These are phyloP conservation scores for Schizotus pectinicornis DNA, from an alignment of 2,888 invertebrate species.

Conservation along the genomic window DNA sequence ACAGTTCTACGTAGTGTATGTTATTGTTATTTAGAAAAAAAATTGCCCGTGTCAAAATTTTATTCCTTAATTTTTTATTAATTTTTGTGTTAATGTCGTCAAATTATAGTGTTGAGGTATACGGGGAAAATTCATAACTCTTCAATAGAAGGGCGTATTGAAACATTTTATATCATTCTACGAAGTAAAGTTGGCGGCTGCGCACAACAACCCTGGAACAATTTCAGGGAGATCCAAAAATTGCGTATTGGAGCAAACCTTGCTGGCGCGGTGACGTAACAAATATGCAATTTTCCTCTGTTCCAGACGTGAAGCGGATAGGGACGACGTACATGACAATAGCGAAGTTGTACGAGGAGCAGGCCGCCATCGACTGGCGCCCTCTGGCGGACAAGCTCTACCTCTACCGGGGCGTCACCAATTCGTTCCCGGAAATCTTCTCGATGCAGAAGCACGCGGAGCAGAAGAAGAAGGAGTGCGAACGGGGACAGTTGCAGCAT, in stretches of 20 bases:
- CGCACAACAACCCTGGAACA: too few relatives aligned
- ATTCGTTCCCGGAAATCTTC: conserved; percentile 88
- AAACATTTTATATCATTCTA: too few relatives aligned
- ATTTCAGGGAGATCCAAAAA: too few relatives aligned
- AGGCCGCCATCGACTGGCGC: conserved; percentile 89
- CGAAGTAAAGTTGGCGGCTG: too few relatives aligned
- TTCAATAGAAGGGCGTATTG: too few relatives aligned
- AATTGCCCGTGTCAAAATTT: too few relatives aligned
- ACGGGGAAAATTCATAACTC: too few relatives aligned
- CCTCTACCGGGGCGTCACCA: conserved; percentile 92
- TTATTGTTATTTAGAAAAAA: too few relatives aligned
- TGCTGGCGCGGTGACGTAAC: neutral
- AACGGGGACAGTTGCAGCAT: conserved; percentile 81
- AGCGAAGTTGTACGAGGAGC: conserved; percentile 88
- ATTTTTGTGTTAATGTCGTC: too few relatives aligned
- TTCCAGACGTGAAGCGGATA: conserved; percentile 68
- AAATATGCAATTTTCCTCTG: neutral
- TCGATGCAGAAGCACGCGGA: conserved; percentile 88
- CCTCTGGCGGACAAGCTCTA: conserved; percentile 90
- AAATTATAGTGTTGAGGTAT: too few relatives aligned
- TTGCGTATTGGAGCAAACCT: neutral
- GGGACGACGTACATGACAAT: conserved; percentile 90
- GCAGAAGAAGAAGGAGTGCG: conserved; percentile 89
- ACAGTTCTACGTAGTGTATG: too few relatives aligned
- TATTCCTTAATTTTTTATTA: too few relatives aligned